phyloP scores from a whole-genome alignment of 2,797 vertebrate species.

The Centropyge bicolor region DNA sequence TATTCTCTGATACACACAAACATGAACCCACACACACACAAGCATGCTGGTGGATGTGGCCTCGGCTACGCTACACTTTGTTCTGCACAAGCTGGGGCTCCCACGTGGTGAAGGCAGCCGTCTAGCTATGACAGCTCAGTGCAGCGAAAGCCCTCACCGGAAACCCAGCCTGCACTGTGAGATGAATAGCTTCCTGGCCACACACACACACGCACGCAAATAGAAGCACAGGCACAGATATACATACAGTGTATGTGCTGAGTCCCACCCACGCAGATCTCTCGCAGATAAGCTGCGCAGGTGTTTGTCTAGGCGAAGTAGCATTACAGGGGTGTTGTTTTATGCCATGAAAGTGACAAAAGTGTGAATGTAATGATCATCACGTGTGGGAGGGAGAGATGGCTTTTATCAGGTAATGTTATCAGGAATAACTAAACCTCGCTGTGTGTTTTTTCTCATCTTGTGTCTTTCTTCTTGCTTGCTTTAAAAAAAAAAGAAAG shows the following conservation, averaged over 20 bases:
- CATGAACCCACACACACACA: slow-evolving; percentile 8
- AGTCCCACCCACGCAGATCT: slow-evolving; percentile 76
- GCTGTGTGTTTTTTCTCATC: background rate
- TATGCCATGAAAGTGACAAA: slow-evolving; percentile 58
- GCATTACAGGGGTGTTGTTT: slow-evolving; percentile 50
- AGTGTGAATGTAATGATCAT: slow-evolving; percentile 55
- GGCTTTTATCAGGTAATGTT: slow-evolving; percentile 65
- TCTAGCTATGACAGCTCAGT: slow-evolving; percentile 74
- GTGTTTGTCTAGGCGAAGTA: slow-evolving; percentile 73
- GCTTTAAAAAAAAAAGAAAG: slow-evolving; percentile 3
- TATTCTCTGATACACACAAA: slow-evolving; percentile 47
- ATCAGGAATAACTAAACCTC: slow-evolving; percentile 41
- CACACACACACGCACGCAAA: slow-evolving; percentile 52
- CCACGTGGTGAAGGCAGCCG: slow-evolving; percentile 75
- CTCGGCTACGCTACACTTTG: slow-evolving; percentile 63
- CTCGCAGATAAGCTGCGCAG: slow-evolving; percentile 72
- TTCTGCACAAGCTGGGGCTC: slow-evolving; percentile 71
- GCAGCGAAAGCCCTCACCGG: slow-evolving; percentile 76
- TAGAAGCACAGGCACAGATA: slow-evolving; percentile 25
- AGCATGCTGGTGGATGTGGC: slow-evolving; percentile 65
- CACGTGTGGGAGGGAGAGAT: slow-evolving; percentile 36
- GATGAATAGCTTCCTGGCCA: slow-evolving; percentile 82
- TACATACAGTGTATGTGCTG: slow-evolving; percentile 48
- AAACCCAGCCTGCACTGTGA: slow-evolving; percentile 76
- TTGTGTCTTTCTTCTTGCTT: background rate